Evolutionary conservation across 2,113 vertebrate species (phyloP).

Genomic region (Strix aluco): DNA sequence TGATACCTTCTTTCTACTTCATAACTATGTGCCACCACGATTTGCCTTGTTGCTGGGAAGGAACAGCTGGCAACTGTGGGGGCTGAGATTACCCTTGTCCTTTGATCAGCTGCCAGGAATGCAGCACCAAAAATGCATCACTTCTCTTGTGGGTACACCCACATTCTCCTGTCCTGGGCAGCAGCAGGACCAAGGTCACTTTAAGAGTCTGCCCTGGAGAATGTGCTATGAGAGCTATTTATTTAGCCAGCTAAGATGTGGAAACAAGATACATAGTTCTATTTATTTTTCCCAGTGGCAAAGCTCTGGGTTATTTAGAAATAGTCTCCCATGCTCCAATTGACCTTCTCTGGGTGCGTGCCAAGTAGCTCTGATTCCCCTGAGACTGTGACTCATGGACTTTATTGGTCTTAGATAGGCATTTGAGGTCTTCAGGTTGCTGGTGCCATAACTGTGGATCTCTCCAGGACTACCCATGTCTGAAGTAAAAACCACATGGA

Average conservation of each 20-base stretch:
- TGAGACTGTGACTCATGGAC: conserved; percentile 36
- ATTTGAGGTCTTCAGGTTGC: conserved; percentile 1
- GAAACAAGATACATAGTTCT: conserved; percentile 68
- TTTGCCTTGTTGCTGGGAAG: conserved; percentile 21
- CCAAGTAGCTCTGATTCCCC: conserved; percentile 51
- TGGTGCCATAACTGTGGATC: not conserved
- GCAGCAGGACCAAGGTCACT: conserved; percentile 50
- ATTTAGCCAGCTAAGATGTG: conserved; percentile 50
- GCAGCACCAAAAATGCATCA: not conserved
- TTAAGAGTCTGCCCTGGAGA: conserved; percentile 50
- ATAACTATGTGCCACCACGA: not conserved
- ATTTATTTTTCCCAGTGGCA: conserved; percentile 65
- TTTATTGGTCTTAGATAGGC: not conserved
- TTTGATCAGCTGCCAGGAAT: conserved; percentile 61
- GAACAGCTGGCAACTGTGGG: not conserved
- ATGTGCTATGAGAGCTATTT: conserved; percentile 55
- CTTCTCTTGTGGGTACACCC: not conserved
- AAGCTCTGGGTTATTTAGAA: conserved; percentile 62
- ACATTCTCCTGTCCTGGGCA: not conserved
- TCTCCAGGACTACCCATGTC: not conserved
- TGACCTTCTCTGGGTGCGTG: conserved; percentile 6
- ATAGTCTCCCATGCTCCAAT: conserved; percentile 46
- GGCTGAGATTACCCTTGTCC: conserved; percentile 11
- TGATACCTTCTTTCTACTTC: not conserved
- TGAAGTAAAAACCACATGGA: not conserved